Conservation (phyloP, 1,140 invertebrate species). For the Gryllus bimaculatus region DNA sequence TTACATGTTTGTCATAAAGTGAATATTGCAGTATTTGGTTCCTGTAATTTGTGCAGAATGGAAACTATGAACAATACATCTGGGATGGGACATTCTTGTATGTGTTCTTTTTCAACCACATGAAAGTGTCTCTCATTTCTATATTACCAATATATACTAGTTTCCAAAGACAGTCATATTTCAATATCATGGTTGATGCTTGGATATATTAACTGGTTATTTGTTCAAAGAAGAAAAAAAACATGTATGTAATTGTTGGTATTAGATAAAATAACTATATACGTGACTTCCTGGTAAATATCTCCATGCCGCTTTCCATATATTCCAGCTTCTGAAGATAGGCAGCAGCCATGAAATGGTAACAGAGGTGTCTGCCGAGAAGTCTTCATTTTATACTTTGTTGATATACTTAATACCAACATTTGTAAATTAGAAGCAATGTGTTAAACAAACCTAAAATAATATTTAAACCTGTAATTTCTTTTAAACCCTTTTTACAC, state of each 20-base stretch:
- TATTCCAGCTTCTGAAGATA: too few species aligned
- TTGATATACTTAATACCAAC: not conserved
- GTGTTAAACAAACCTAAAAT: not conserved
- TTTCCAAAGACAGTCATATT: not conserved
- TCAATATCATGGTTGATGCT: not conserved
- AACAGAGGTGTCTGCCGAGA: not conserved
- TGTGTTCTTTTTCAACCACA: not conserved
- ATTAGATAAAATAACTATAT: constrained; percentile 7
- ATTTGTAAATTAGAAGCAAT: not conserved
- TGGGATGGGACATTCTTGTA: not conserved
- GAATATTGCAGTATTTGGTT: constrained; percentile 1
- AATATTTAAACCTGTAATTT: not conserved
- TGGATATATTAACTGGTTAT: not conserved
- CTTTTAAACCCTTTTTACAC: not conserved
- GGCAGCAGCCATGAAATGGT: not conserved
- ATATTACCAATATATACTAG: not conserved
- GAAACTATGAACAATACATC: not conserved
- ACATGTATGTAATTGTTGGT: constrained; percentile 10
- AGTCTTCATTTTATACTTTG: not conserved
- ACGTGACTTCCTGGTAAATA: constrained; percentile 8
- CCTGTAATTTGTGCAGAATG: not conserved
- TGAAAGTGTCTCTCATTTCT: not conserved
- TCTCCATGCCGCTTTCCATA: not conserved
- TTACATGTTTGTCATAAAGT: not conserved
- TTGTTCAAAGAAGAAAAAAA: not conserved